Evolutionary conservation across 2,888 invertebrate genomes (phyloP).

Genomic region (Eretmocerus hayati): DNA sequence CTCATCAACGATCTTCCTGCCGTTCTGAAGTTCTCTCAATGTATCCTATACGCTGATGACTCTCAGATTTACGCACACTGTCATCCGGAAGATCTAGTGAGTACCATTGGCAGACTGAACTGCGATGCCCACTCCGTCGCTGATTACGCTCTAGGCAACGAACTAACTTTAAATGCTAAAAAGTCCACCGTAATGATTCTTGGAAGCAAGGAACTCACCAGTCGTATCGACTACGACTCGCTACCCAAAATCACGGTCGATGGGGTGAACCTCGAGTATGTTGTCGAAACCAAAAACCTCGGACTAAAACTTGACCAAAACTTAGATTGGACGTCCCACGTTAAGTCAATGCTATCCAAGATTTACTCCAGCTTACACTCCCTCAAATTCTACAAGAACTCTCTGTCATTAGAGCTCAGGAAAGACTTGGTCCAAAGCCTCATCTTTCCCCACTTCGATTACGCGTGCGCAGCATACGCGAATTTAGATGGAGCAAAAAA

Average conservation of each 20-base stretch:
- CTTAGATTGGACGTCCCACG: background rate
- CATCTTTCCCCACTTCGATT: background rate
- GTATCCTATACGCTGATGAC: background rate
- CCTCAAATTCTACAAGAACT: background rate
- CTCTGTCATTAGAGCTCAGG: background rate
- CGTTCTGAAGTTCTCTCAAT: background rate
- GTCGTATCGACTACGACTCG: background rate
- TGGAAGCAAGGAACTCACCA: background rate
- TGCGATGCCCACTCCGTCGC: constrained; percentile 1
- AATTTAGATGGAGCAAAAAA: background rate
- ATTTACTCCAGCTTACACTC: background rate
- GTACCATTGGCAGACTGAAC: background rate
- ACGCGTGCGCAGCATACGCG: background rate
- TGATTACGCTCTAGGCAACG: constrained; percentile 2
- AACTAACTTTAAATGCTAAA: background rate
- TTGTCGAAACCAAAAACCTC: background rate
- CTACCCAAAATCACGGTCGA: background rate
- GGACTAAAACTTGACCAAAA: background rate
- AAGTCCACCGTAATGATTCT: constrained; percentile 7
- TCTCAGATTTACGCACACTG: constrained; percentile 1
- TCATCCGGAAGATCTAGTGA: background rate
- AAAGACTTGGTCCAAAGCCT: background rate
- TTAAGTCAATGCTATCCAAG: background rate
- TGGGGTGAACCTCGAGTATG: background rate
- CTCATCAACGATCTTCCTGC: background rate